A percentile compares a stretch with the other conserved stretches of the same genome.
These are phyloP conservation scores for Nematostella vectensis DNA, from an alignment of 92 coral and sea anemone genomes.

Conservation along the genomic window DNA sequence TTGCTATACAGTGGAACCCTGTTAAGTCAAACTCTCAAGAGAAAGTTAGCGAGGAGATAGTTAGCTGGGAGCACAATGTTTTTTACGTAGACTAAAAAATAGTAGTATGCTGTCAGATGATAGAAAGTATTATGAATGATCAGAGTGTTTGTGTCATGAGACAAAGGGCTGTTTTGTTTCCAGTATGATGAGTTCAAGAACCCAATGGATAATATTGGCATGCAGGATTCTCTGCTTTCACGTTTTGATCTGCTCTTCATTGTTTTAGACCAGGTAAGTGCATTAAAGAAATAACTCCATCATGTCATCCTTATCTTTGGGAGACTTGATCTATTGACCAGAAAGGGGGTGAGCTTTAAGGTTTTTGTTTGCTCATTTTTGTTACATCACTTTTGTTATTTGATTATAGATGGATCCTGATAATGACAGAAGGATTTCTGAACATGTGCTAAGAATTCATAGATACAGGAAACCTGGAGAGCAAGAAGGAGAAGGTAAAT, in stretches of 20 bases:
- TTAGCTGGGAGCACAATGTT: no score
- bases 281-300: neutral
- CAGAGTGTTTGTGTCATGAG: no score
- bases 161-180: no score
- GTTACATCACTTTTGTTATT: neutral
- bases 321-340: no score
- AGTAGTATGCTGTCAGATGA: no score
- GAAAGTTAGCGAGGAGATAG: no score
- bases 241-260: slow-evolving; percentile 97
- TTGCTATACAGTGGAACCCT: no score
- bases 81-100: no score
- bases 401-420: slow-evolving; percentile 85
- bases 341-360: no score
- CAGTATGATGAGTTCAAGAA: slow-evolving; percentile 95
- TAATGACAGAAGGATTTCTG: slow-evolving; percentile 91
- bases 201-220: slow-evolving; percentile 99
- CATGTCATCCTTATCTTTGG: neutral
- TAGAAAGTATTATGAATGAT: no score
- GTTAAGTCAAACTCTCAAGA: no score
- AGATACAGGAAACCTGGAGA: slow-evolving; percentile 95
- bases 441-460: slow-evolving; percentile 92
- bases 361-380: neutral
- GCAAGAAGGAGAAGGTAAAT: slow-evolving; percentile 93
- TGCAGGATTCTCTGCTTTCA: slow-evolving; percentile 94
- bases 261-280: slow-evolving; percentile 87